Conservation (phyloP, 2,888 invertebrate species). For the Dicyrtoma fusca region DNA sequence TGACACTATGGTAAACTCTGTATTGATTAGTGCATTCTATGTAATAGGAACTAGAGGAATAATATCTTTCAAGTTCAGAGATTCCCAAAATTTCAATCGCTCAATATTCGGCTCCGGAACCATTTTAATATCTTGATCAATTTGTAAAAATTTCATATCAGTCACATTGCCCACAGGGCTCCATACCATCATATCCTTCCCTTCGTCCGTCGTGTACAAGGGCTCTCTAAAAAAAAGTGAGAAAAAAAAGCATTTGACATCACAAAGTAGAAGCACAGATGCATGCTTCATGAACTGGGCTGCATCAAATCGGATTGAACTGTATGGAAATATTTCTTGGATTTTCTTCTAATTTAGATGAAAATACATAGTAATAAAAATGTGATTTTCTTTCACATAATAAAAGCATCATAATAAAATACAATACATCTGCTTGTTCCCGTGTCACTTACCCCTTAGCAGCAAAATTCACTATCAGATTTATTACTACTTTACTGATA, state of each 20-base stretch:
- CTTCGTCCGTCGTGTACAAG: constrained; percentile 42
- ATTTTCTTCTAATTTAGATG: too few relatives aligned
- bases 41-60: constrained; percentile 33
- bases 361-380: too few relatives aligned
- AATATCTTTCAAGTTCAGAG: constrained; percentile 41
- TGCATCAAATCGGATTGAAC: too few relatives aligned
- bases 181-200: constrained; percentile 46
- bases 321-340: too few relatives aligned
- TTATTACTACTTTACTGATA: constrained; percentile 47
- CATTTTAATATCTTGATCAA: constrained; percentile 49
- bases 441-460: constrained; percentile 43
- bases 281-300: too few relatives aligned
- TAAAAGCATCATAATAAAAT: not conserved
- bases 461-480: constrained; percentile 49
- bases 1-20: too few relatives aligned
- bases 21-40: not conserved
- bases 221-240: constrained; percentile 42
- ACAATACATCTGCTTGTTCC: not conserved
- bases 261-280: too few relatives aligned
- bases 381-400: too few relatives aligned
- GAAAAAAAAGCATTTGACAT: not conserved
- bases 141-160: constrained; percentile 44
- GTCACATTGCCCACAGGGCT: constrained; percentile 40
- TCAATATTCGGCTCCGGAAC: constrained; percentile 36
- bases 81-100: constrained; percentile 49